Conservation (phyloP, 2,888 invertebrate genomes). For the Pristionchus maxplancki region DNA sequence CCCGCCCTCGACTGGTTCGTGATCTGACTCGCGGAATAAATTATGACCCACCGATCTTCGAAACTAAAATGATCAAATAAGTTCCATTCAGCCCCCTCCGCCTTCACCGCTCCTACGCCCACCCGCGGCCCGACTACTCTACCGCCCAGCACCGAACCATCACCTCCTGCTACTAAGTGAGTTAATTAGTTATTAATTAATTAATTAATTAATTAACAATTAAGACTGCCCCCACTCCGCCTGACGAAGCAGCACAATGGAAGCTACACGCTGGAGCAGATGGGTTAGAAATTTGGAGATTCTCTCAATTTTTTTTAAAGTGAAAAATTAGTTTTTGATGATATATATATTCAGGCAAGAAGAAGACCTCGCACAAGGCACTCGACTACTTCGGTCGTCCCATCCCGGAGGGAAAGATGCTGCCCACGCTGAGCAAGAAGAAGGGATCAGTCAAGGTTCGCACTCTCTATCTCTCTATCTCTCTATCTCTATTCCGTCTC, state of each 20-base stretch:
- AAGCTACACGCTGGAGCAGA: not conserved
- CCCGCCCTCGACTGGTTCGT: not conserved
- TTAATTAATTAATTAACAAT: not conserved
- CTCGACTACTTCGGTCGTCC: slow-evolving; percentile 22
- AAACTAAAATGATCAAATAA: not conserved
- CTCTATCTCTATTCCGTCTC: too few species aligned
- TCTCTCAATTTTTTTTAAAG: too few species aligned
- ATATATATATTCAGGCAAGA: slow-evolving; percentile 19
- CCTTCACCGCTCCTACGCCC: slow-evolving; percentile 7
- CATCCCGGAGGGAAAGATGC: not conserved
- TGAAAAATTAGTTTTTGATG: too few species aligned
- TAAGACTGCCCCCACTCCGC: not conserved
- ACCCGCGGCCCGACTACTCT: not conserved
- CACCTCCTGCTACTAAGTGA: slow-evolving; percentile 33
- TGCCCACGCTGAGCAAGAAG: slow-evolving; percentile 15
- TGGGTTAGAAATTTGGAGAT: not conserved
- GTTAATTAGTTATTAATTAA: not conserved
- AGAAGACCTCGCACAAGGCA: not conserved
- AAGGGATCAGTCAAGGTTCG: not conserved
- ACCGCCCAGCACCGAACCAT: slow-evolving; percentile 15
- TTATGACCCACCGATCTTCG: too few species aligned
- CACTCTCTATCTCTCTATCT: not conserved
- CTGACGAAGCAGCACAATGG: slow-evolving; percentile 44
- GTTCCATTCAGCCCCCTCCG: not conserved
- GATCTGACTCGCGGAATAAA: not conserved